Conservation (phyloP, 2,888 invertebrate genomes). For the Drosophila imparisetae region DNA sequence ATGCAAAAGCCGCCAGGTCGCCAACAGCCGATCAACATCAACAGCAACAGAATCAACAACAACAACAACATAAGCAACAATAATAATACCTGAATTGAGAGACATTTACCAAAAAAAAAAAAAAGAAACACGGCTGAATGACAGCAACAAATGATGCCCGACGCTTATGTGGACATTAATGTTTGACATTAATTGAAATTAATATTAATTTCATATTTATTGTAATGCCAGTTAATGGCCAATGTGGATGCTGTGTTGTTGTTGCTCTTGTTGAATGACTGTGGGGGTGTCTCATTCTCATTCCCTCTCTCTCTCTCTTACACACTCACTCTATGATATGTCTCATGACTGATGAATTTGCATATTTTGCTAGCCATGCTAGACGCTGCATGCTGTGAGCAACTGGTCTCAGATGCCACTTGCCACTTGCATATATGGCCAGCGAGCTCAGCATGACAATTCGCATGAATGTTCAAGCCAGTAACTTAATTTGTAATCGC, state of each 20-base stretch:
- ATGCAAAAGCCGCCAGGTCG: slow-evolving; percentile 62
- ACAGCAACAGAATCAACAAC: slow-evolving; percentile 32
- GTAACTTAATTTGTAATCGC: slow-evolving; percentile 85
- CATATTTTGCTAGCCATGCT: slow-evolving; percentile 56
- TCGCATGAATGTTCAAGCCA: slow-evolving; percentile 80
- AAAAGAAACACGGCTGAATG: slow-evolving; percentile 45
- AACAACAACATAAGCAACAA: slow-evolving; percentile 14
- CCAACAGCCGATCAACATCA: slow-evolving; percentile 47
- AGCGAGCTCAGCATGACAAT: slow-evolving; percentile 79
- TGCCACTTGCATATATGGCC: slow-evolving; percentile 37
- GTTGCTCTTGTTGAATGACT: slow-evolving; percentile 14
- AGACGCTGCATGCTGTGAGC: slow-evolving; percentile 60
- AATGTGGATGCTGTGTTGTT: slow-evolving; percentile 40
- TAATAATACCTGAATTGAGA: slow-evolving; percentile 39
- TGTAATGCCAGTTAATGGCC: slow-evolving; percentile 73
- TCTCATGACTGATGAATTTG: slow-evolving; percentile 67
- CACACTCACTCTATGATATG: slow-evolving; percentile 14
- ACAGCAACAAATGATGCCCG: slow-evolving; percentile 82
- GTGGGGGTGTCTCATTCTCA: slow-evolving; percentile 51
- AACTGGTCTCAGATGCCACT: slow-evolving; percentile 60
- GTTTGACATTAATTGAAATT: slow-evolving; percentile 84
- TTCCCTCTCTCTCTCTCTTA: background rate
- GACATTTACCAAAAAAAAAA: slow-evolving; percentile 27
- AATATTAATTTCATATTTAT: slow-evolving; percentile 83
- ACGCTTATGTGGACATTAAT: slow-evolving; percentile 83